Evolutionary conservation across 2,888 invertebrate species (phyloP).

Genomic region (Lissocephala sabroskyi): DNA sequence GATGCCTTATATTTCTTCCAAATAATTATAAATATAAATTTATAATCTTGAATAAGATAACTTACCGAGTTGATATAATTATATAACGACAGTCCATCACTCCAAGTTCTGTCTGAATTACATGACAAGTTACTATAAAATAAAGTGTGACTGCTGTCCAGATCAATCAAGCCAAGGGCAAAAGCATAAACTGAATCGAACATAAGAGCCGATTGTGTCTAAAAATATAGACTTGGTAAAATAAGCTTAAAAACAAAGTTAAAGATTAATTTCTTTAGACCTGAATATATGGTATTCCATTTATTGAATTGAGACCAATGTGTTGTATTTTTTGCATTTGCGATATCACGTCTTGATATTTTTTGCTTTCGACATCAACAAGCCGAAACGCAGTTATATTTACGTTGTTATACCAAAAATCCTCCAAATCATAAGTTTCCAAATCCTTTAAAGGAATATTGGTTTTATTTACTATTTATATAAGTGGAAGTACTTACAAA

Average conservation of each 20-base stretch:
- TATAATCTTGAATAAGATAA: background rate
- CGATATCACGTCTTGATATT: constrained; percentile 82
- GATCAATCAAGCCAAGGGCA: constrained; percentile 82
- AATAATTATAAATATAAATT: background rate
- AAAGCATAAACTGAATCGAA: constrained; percentile 90
- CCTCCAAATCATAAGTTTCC: constrained; percentile 89
- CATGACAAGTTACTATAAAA: constrained; percentile 86
- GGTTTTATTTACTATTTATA: too few species aligned
- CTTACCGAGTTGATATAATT: constrained; percentile 83
- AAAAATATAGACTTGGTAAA: constrained; percentile 23
- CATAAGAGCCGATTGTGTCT: constrained; percentile 90
- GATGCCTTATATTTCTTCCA: too few species aligned
- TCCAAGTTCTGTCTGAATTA: constrained; percentile 84
- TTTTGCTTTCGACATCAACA: constrained; percentile 85
- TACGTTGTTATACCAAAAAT: constrained; percentile 93
- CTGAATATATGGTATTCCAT: constrained; percentile 79
- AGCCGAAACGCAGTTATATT: constrained; percentile 96
- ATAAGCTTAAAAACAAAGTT: background rate
- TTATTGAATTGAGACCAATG: constrained; percentile 82
- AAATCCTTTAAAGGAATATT: constrained; percentile 81
- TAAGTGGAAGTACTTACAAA: constrained; percentile 91
- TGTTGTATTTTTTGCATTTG: constrained; percentile 93
- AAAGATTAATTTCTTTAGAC: constrained; percentile 72
- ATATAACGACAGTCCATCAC: constrained; percentile 82
- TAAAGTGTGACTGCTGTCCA: constrained; percentile 80